A percentile compares a stretch with the other conserved stretches of the same genome.
These are phyloP conservation scores for Abscondita cerata DNA, from an alignment of 2,888 invertebrate genomes.

Conservation along the genomic window DNA sequence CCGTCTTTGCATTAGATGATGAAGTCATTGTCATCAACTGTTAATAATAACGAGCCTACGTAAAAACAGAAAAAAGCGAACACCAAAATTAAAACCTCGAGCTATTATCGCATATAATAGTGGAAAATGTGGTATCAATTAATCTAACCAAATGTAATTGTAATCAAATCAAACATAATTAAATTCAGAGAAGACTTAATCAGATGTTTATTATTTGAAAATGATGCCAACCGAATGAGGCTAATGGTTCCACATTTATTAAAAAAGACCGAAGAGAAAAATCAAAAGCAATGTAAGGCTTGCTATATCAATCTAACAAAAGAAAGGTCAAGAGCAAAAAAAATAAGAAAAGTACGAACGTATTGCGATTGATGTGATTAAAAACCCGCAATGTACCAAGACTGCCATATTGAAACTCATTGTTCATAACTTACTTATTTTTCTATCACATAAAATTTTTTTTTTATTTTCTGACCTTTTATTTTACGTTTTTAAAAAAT, in stretches of 20 bases:
- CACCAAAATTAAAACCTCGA: not conserved
- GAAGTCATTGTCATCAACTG: not conserved
- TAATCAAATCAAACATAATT: not conserved
- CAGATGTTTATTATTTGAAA: not conserved
- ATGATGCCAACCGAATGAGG: not conserved
- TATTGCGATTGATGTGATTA: not conserved
- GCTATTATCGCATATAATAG: not conserved
- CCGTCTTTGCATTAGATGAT: not conserved
- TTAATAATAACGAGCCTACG: not conserved
- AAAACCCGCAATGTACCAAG: not conserved
- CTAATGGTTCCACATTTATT: not conserved
- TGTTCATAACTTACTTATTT: no score
- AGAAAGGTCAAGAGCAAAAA: not conserved
- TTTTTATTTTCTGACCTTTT: no score
- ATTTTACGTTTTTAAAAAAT: no score
- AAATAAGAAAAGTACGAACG: not conserved
- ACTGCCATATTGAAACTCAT: not conserved
- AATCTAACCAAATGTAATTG: not conserved
- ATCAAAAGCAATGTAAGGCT: not conserved
- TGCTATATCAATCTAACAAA: not conserved
- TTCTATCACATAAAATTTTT: no score
- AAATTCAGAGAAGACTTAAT: not conserved
- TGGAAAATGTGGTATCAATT: not conserved
- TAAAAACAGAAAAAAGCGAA: not conserved
- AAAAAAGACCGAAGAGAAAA: not conserved